phyloP scores from a whole-genome alignment of 2,888 invertebrate genomes.

The Muscina levida region DNA sequence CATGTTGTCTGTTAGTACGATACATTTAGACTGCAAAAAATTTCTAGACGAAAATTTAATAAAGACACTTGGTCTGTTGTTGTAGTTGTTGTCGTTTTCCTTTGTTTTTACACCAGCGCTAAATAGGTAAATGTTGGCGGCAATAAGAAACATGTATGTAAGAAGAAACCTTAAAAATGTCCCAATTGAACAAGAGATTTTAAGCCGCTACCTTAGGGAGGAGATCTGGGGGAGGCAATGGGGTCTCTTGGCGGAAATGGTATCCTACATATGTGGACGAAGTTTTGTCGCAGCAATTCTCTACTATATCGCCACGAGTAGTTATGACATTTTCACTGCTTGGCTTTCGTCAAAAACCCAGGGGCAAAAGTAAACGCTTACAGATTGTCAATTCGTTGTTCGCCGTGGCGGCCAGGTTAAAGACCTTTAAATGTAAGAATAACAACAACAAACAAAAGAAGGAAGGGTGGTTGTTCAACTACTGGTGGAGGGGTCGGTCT shows the following conservation, averaged over 20 bases:
- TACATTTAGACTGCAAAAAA: slow-evolving; percentile 71
- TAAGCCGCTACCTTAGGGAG: too few relatives aligned
- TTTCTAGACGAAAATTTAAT: slow-evolving; percentile 72
- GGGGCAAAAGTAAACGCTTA: neutral
- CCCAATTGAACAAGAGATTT: slow-evolving; percentile 3
- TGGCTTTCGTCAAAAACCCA: neutral
- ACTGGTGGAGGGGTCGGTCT: too few relatives aligned
- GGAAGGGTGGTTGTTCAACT: neutral
- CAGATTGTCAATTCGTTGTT: neutral
- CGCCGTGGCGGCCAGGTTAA: slow-evolving; percentile 53
- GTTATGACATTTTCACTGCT: neutral
- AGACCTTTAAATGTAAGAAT: slow-evolving; percentile 61
- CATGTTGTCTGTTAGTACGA: slow-evolving; percentile 70
- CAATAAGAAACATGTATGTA: slow-evolving; percentile 2
- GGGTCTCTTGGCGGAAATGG: too few relatives aligned
- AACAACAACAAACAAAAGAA: neutral
- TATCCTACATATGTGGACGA: too few relatives aligned
- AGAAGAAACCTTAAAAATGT: slow-evolving; percentile 61
- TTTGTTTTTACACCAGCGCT: slow-evolving; percentile 12
- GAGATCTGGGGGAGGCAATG: too few relatives aligned
- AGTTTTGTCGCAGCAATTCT: too few relatives aligned
- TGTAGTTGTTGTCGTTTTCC: neutral
- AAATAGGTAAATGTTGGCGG: slow-evolving; percentile 27
- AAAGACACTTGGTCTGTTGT: slow-evolving; percentile 64
- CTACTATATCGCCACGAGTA: too few relatives aligned